Evolutionary conservation across 2,888 invertebrate genomes (phyloP).

Genomic region (Xestia xanthographa): DNA sequence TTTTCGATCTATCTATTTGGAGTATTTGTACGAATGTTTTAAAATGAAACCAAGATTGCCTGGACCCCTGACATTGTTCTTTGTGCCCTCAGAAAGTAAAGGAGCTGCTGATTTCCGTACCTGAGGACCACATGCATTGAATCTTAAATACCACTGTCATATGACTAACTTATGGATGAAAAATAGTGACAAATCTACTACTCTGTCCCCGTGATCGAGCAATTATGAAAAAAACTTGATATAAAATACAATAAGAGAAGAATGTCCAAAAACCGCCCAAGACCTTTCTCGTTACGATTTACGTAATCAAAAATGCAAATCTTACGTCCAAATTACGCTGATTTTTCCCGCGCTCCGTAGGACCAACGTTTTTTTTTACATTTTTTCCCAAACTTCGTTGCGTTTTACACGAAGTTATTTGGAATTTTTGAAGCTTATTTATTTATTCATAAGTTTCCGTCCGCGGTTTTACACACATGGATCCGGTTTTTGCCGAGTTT

Average conservation of each 20-base stretch:
- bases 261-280: conserved; percentile 43
- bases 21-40: too few relatives aligned
- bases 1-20: too few relatives aligned
- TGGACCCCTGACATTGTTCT: too few relatives aligned
- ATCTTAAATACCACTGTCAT: not conserved
- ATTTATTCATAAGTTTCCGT: conserved; percentile 62
- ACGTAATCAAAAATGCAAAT: conserved; percentile 85
- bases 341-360: conserved; percentile 69
- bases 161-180: not conserved
- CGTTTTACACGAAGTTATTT: conserved; percentile 66
- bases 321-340: conserved; percentile 75
- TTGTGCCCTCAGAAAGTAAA: not conserved
- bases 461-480: conserved; percentile 51
- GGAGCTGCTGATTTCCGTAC: not conserved
- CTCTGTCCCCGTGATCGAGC: not conserved
- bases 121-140: not conserved
- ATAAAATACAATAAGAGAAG: conserved; percentile 18
- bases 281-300: conserved; percentile 73
- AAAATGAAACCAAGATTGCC: too few relatives aligned
- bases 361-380: conserved; percentile 56
- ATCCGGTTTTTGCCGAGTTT: conserved; percentile 36
- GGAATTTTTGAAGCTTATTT: conserved; percentile 61
- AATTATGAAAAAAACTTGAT: conserved; percentile 25
- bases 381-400: conserved; percentile 60
- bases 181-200: not conserved